These are phyloP conservation scores for Tichodroma muraria DNA, from an alignment of 2,113 vertebrate species.

Conservation along the genomic window DNA sequence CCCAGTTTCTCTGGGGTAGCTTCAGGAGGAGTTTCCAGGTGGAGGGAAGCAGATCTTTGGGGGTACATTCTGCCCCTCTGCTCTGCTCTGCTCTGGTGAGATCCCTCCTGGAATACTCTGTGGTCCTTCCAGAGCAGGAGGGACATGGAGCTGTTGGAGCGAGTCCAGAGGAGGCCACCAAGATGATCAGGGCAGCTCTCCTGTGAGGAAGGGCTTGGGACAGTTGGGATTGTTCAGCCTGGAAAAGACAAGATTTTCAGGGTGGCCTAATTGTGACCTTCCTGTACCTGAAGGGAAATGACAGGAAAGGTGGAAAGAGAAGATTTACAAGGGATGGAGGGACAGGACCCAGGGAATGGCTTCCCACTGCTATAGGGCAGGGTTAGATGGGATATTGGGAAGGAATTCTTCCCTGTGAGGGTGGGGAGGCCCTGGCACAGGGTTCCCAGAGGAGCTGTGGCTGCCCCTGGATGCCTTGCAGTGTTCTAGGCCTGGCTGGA, in stretches of 20 bases:
- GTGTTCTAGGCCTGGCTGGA: rapidly evolving
- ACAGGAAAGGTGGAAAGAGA: not conserved
- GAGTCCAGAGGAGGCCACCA: not conserved
- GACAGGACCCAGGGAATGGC: not conserved
- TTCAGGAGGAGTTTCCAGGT: not conserved
- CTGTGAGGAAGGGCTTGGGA: not conserved
- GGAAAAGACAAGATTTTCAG: not conserved
- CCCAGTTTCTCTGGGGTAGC: not conserved
- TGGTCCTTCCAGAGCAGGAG: not conserved
- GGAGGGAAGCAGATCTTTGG: not conserved
- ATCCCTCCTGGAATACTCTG: not conserved
- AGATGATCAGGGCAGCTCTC: not conserved
- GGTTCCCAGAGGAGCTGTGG: not conserved
- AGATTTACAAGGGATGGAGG: not conserved
- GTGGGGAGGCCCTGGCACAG: not conserved
- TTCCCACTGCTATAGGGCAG: not conserved
- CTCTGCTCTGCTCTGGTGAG: not conserved
- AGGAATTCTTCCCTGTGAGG: rapidly evolving
- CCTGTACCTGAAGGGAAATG: not conserved
- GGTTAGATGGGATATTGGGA: not conserved
- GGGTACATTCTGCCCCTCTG: not conserved
- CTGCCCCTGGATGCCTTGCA: not conserved
- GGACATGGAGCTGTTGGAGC: not conserved
- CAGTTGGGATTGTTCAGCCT: not conserved
- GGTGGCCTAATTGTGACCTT: not conserved